Base-by-base conservation (phyloP, 1,140 invertebrate species). In the Orchesella cincta region DNA sequence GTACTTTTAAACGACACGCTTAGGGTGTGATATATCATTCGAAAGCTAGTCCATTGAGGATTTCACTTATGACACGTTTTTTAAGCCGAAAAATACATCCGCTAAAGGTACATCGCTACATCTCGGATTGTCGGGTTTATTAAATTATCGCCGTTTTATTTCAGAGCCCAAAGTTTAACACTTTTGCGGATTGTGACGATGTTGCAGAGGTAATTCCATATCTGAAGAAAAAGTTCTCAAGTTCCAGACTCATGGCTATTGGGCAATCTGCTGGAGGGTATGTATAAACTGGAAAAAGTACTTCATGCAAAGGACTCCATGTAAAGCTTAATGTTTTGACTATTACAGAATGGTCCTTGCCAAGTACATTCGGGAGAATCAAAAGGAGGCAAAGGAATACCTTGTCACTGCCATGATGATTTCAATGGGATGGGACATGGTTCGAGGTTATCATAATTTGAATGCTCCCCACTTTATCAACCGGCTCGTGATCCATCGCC, bases 371-470 rank as follows among this genome's bases (percentile, higher is more conserved):
- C 62, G 62, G 3, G 62, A 67, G 62, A 2, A 67, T 33, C 62
- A 29, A 16, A 67, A 67, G n/a, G 62, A 67, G 33, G 62, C 62
- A 12, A 29, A 33, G 12, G 62, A 67, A 29, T 67, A 67, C n/a
- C 23, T 67, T 8, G 62, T 67, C 14, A 31, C 28, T 33, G 62
- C 62, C 8, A 67, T 67, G 62, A 67, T 67, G 62, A 67, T 67
- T 29, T 67, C 62, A 29, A 67, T 67, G 62, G 62, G 62, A 29
- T 67, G 62, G 62, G 62, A 67, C 31, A 67, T 67, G 62, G 62
- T 67, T 1, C 23, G 29, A 2, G 62, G 62, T 29, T 67, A 67
- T 29, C 29, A 67, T 23, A 67, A 67, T 29, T n/a, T 67, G 62
- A 67, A 67, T 33, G 62, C 62, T 67, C 62, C 62, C 12, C 62